Base-by-base conservation (phyloP, 2,797 vertebrate species). In the Hyperoplus immaculatus region DNA sequence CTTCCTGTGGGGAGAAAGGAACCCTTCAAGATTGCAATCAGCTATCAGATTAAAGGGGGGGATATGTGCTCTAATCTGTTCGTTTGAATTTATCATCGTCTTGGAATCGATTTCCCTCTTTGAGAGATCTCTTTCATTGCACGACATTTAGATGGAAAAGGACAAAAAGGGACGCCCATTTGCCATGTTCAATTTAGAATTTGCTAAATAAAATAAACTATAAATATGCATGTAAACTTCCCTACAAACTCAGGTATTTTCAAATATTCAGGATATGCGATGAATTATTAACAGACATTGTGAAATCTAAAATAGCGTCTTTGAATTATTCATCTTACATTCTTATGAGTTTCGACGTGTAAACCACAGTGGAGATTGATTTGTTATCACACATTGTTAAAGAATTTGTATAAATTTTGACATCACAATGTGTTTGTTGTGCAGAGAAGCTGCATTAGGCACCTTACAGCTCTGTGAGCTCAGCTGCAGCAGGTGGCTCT, bases 261-360 rank as follows among this genome's bases (percentile, higher is more conserved):
- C 78, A 92, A 83, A 84, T 84, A 88, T 90, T 80, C 70, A 90
- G 84, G 87, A 81, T 78, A 76, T 59, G 64, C 7, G 21, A 77
- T 94, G 39, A 93, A 94, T 94, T 93, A 94, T 95, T 94, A 75
- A 93, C 38, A 18, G 67, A 84, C 85, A 90, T 92, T 91, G 89
- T 92, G 88, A 88, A 92, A 90, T 91, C 77, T 91, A 89, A 93
- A 91, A 93, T 86, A 79, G 90, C 58, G 50, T 45, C 64, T 83
- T 76, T 95, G 68, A 95, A 95, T 94, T 83, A 94, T 94, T 93
- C 43, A 95, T 85, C 21, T 14, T 4, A 69, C 66, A 63, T 87
- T 85, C 78, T 83, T 85, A 53, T 75, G 82, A 84, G 75, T 89
- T 89, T 88, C 65, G 50, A 67, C 67, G 74, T 81, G 69, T 79